Evolutionary conservation across 2,888 invertebrate species (phyloP).

Genomic region (Horisme vitalbata): DNA sequence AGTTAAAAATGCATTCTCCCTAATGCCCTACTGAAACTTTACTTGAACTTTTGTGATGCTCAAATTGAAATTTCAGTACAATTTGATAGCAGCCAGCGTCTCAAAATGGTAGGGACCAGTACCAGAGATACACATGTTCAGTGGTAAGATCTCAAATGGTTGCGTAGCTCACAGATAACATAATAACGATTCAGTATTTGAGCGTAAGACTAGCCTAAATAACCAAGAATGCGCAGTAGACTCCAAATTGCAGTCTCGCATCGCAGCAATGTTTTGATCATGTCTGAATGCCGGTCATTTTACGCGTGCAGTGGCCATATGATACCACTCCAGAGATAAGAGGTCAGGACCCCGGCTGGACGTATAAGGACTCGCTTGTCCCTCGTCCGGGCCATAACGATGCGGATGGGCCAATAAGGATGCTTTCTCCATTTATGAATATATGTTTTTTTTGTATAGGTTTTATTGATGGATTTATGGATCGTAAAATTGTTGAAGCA

Average conservation of each 20-base stretch:
- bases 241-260: not conserved
- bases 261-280: not conserved
- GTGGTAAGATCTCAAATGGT: too few relatives aligned
- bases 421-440: conserved; percentile 34
- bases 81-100: too few relatives aligned
- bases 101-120: too few relatives aligned
- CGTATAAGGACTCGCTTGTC: conserved; percentile 67
- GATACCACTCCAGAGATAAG: conserved; percentile 60
- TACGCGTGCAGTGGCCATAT: conserved; percentile 55
- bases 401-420: conserved; percentile 34
- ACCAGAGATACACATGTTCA: too few relatives aligned
- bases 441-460: conserved; percentile 16
- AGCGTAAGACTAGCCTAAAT: too few relatives aligned
- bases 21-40: too few relatives aligned
- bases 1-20: too few relatives aligned
- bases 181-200: too few relatives aligned
- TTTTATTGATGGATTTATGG: conserved; percentile 10
- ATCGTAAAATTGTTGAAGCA: conserved; percentile 3
- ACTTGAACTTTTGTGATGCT: too few relatives aligned
- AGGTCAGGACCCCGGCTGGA: conserved; percentile 68
- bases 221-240: too few relatives aligned
- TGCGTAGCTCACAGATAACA: too few relatives aligned
- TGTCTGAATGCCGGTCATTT: conserved; percentile 50
- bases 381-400: conserved; percentile 21
- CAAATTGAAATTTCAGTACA: too few relatives aligned